Evolutionary conservation across 2,888 invertebrate species (phyloP).

Genomic region (Phytoseiulus persimilis): DNA sequence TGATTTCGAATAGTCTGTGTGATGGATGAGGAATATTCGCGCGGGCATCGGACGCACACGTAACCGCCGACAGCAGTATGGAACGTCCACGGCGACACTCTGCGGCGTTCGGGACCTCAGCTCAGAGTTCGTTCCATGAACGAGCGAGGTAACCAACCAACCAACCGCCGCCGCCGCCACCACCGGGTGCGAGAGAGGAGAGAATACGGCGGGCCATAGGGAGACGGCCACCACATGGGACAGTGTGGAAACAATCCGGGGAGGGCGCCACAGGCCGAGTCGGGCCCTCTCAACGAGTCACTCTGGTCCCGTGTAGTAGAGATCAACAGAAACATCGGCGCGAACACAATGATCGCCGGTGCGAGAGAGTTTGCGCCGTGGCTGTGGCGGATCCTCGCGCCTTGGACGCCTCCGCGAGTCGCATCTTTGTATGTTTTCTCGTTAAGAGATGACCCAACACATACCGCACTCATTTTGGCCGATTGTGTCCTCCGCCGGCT

Average conservation of each 20-base stretch:
- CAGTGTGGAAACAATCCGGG: background rate
- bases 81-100: background rate
- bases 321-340: background rate
- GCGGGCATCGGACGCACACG: background rate
- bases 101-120: background rate
- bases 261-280: background rate
- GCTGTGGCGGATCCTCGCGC: background rate
- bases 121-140: background rate
- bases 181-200: background rate
- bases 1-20: background rate
- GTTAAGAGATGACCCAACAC: background rate
- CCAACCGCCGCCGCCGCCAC: background rate
- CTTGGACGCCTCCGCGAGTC: background rate
- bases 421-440: background rate
- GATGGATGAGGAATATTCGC: background rate
- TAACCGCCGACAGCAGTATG: background rate
- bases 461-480: background rate
- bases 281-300: background rate
- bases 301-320: background rate
- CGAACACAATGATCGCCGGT: background rate
- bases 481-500: background rate
- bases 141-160: background rate
- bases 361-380: background rate
- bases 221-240: conserved; percentile 5
- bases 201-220: background rate